Evolutionary conservation across 1,140 invertebrate genomes (phyloP).

Genomic region (Stegodyphus mimosarum): DNA sequence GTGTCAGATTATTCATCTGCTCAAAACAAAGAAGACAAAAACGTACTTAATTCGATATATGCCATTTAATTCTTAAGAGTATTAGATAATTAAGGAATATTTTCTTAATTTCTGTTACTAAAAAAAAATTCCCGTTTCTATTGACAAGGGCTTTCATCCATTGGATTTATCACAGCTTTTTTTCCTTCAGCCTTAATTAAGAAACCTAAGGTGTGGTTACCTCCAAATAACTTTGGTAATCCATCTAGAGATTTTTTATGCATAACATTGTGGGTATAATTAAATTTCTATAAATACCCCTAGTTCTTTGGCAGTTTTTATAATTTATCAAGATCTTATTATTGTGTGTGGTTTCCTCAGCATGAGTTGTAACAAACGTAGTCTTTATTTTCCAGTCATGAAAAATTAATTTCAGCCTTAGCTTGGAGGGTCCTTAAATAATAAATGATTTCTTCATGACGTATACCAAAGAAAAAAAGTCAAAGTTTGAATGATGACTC

Average conservation of each 20-base stretch:
- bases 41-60: too few species aligned
- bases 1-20: too few species aligned
- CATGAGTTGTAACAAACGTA: constrained; percentile 46
- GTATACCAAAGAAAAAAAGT: constrained; percentile 35
- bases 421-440: constrained; percentile 16
- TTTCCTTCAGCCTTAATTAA: constrained; percentile 50
- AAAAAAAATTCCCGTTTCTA: constrained; percentile 14
- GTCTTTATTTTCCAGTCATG: constrained; percentile 49
- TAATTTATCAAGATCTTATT: constrained; percentile 55
- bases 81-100: constrained; percentile 25
- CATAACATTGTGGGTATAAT: constrained; percentile 41
- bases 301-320: constrained; percentile 34
- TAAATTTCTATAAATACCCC: constrained; percentile 58
- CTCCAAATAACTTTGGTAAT: constrained; percentile 45
- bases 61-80: too few species aligned
- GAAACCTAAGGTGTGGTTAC: constrained; percentile 53
- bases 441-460: constrained; percentile 56
- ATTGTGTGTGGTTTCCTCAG: constrained; percentile 32
- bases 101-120: not conserved
- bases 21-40: too few species aligned
- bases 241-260: constrained; percentile 43
- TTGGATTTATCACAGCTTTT: constrained; percentile 40
- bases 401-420: constrained; percentile 48
- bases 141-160: constrained; percentile 11
- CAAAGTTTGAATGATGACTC: constrained; percentile 53